Evolutionary conservation across 2,797 vertebrate genomes (phyloP), one percentile per base, ranked within the genome.

Genomic region (Cynodonichthys magdalenae): DNA sequence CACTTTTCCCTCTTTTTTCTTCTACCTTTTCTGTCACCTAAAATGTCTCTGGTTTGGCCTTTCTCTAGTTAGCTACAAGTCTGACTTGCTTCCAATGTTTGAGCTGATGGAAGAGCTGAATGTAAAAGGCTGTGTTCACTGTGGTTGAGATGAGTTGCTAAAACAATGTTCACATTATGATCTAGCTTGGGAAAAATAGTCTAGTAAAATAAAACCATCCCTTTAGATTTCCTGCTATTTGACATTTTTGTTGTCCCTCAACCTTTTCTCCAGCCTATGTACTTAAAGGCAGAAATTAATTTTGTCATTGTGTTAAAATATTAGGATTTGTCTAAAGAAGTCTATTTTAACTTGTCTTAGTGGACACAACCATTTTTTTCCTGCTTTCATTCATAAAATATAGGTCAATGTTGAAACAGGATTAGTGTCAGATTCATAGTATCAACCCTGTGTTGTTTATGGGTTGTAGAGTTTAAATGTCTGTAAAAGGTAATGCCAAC

Each of bases 391-490:
- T 24, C 24, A 66, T 86, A 75, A 8, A 36, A 11, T 12, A 36
- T 36, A 36, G 10, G 34, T 36, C 10, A 36, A 11, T 36, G 34
- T 36, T 3, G 82, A 90, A 85, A 87, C 74, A 81, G 80, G 84
- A 90, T 86, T 90, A 86, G 59, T 59, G 78, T 63, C 80, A 89
- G 83, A 84, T 91, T 87, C 75, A 36, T 36, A 77, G 79, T 84
- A 81, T 90, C 87, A 88, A 81, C 76, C 79, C 83, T 89, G 87
- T 90, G 78, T 10, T 11, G 1, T 10, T 1, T 36, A 10, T 11
- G 83, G 24, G 49, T 27, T 27, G 81, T 72, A 42, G 78, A 79
- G 82, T 82, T 80, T 82, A 85, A 84, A 86, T 79, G 79, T 87
- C 82, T 62, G 58, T 5, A 6, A 31, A 31, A 31, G 29, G 29